Base-by-base conservation (phyloP, 2,888 invertebrate species). In the Harmothoe impar region DNA sequence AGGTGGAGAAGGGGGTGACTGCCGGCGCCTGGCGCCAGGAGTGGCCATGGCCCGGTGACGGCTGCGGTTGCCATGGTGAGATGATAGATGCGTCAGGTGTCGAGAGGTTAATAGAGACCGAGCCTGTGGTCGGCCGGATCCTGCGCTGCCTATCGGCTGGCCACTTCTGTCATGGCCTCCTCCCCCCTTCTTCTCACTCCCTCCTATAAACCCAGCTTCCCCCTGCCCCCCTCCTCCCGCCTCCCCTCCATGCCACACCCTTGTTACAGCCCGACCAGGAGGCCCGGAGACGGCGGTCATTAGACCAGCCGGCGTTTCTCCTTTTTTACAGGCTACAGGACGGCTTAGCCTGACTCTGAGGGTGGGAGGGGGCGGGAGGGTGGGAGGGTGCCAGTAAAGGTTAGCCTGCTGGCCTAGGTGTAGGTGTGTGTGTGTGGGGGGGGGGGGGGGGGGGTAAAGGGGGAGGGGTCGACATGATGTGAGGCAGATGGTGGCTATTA, bases 51-150 rank as follows among this genome's bases (percentile, higher is more conserved):
- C 72, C n/a, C 12, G 72, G 29, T 72, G 72, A 29, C 25, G 72
- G 72, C 29, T 25, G 72, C 72, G 31, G 72, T 72, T 72, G 72
- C 72, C 72, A 72, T 25, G 72, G 72, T 72, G 62, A n/a, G 72
- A 29, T 72, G 72, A 72, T 72, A 72, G 72, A 72, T 72, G 72
- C 72, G 72, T 25, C 31, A 72, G 72, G 72, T 72, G 72, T 29
- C 72, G 31, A 15, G 31, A 72, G 72, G 72, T 72, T 72, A 72
- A 72, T 72, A 72, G 72, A 72, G 72, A 72, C 72, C 31, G 25
- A 72, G 29, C 72, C 72, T 31, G 72, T 72, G 72, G 72, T 72
- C 72, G 72, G 29, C 25, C 17, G 72, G 72, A 72, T 72, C 72
- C 23, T n/a, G 62, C 62, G 72, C 72, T 72, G 72, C 29, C 29